Evolutionary conservation across 2,797 vertebrate species (phyloP).

Genomic region (Bryconaethiops microstoma): DNA sequence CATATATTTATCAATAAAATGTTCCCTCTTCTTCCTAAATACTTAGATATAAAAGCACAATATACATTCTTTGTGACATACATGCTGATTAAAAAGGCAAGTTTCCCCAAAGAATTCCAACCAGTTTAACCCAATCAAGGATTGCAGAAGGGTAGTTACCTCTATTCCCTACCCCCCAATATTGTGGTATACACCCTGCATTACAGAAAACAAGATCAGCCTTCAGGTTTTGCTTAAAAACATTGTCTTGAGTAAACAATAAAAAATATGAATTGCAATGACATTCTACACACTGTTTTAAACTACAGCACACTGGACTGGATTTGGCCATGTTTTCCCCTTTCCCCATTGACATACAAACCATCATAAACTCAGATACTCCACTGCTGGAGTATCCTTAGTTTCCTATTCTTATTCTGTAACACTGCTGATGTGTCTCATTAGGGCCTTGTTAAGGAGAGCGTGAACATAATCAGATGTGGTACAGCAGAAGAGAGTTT

Average conservation of each 20-base stretch:
- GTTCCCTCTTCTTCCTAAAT: conserved; percentile 45
- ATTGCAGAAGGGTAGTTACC: conserved; percentile 12
- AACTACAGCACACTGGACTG: background rate
- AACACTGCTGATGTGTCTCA: background rate
- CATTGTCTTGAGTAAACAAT: conserved; percentile 13
- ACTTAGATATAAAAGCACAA: conserved; percentile 61
- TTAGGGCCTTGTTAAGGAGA: background rate
- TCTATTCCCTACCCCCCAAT: background rate
- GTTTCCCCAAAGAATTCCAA: conserved; percentile 8
- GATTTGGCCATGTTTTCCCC: background rate
- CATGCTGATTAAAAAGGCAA: conserved; percentile 47
- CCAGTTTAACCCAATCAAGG: conserved; percentile 8
- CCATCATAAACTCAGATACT: background rate
- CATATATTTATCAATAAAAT: conserved; percentile 43
- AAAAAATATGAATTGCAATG: background rate
- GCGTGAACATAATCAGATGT: background rate
- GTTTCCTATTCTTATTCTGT: background rate
- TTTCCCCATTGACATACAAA: background rate
- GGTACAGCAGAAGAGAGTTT: background rate
- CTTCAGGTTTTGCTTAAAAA: conserved; percentile 36
- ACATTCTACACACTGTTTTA: background rate
- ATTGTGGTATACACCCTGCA: conserved; percentile 31
- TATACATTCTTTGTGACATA: conserved; percentile 77
- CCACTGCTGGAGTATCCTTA: background rate
- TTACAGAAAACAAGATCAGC: conserved; percentile 45